Evolutionary conservation across 35 echinoderm and acorn worm genomes (phyloP), one percentile per base, ranked within the genome.

Genomic region (Diadema setosum): DNA sequence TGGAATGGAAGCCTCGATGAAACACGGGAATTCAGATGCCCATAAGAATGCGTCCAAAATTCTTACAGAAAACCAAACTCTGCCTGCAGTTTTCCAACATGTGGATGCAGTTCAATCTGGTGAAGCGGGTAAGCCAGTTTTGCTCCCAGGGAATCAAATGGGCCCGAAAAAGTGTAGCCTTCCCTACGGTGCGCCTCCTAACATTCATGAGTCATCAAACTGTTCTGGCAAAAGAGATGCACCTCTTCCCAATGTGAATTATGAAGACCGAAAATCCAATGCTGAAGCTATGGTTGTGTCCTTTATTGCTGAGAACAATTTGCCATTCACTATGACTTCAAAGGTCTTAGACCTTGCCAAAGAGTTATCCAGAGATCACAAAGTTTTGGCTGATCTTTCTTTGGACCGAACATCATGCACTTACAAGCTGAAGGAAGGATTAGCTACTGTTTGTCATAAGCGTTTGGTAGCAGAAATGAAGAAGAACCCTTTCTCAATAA

Each of bases 21-120:
- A 88, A 33, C 70, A 88, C 41, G 73, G 64, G 75, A 88, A 82
- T 81, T 88, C 70, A 5, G 70, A 81, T 23, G 32, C 74, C 26
- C 86, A 88, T 17, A 39, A 88, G 33, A 49, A 18, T 35, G 45
- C 42, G 20, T 49, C 46, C 29, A 67, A 74, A 46, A 76, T 87
- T 74, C 40, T 41, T 57, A 45, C 80, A 18, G 45, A 56, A 56
- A 88, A 88, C 39, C 86, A 80, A 21, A 88, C 70, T 78, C 67
- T 88, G 67, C 43, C 86, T 42, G 86, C 86, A 78, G 86, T 88
- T 88, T 88, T 88, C 33, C 69, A 88, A 29, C 59, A 59, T 45
- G 46, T 33, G 21, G 6, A 24, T 55, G 70, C 86, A 7, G 86
- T 88, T 88, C 69, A 88, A 73, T 88, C 46, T 43, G 86, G 86